Evolutionary conservation across 1,140 invertebrate genomes (phyloP).

Genomic region (Apolygus lucorum): DNA sequence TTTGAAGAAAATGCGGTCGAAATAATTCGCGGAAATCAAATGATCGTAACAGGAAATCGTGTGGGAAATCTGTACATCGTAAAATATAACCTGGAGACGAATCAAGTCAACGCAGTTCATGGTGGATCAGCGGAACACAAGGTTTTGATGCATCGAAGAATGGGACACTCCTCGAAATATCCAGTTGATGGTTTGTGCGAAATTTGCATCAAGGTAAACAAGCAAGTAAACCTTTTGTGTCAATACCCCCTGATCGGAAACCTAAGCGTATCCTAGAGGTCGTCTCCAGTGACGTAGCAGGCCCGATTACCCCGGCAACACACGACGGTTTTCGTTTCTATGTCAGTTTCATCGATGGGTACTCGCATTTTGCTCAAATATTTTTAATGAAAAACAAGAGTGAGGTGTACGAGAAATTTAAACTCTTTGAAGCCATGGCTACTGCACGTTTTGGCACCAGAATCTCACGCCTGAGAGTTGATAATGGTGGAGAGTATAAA

Average conservation of each 20-base stretch:
- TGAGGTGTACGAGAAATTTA: not conserved
- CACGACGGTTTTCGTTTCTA: not conserved
- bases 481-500: not conserved
- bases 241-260: not conserved
- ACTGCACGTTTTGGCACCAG: not conserved
- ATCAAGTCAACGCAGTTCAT: not conserved
- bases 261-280: not conserved
- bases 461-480: not conserved
- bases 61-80: not conserved
- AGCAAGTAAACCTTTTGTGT: not conserved
- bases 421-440: not conserved
- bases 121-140: not conserved
- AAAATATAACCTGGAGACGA: not conserved
- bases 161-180: not conserved
- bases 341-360: not conserved
- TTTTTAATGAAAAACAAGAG: not conserved
- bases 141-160: not conserved
- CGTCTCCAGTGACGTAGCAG: not conserved
- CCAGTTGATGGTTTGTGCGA: not conserved
- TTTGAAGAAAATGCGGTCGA: not conserved
- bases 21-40: too few relatives aligned
- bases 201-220: not conserved
- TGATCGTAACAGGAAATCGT: not conserved
- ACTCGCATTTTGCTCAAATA: slow-evolving; percentile 1
- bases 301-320: not conserved